These are phyloP conservation scores for Eumacrocentrus americanus DNA, from an alignment of 2,888 invertebrate species.

Conservation along the genomic window DNA sequence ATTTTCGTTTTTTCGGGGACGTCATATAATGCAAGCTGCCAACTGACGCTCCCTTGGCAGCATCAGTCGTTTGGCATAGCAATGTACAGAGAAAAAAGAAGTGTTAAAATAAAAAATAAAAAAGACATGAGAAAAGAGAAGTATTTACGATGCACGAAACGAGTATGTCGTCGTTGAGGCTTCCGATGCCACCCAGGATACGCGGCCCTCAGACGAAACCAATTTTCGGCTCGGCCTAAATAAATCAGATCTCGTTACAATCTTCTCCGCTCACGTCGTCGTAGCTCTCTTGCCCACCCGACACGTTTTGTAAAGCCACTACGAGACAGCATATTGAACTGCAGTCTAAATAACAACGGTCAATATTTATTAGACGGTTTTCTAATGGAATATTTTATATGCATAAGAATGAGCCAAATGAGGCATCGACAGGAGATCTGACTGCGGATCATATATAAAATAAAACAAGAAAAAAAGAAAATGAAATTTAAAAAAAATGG, in stretches of 20 bases:
- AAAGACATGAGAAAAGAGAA: neutral
- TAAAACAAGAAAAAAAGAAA: constrained; percentile 4
- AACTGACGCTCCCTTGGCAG: neutral
- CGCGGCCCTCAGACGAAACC: constrained; percentile 52
- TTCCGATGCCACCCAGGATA: constrained; percentile 51
- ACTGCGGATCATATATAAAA: too few relatives aligned
- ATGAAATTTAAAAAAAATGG: too few relatives aligned
- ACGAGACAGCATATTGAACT: too few relatives aligned
- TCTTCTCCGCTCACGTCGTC: constrained; percentile 14
- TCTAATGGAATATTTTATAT: constrained; percentile 59
- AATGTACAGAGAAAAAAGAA: constrained; percentile 2
- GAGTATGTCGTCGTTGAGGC: constrained; percentile 39
- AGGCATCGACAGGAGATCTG: constrained; percentile 36
- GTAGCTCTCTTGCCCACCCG: neutral
- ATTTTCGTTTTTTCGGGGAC: neutral
- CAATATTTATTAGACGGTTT: constrained; percentile 57
- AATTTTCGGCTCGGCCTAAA: constrained; percentile 55
- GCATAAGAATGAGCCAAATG: constrained; percentile 53
- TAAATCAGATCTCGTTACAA: constrained; percentile 60
- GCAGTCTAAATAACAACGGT: neutral
- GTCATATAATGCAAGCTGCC: neutral
- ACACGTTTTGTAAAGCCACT: too few relatives aligned
- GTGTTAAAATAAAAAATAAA: constrained; percentile 12
- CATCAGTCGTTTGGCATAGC: constrained; percentile 9
- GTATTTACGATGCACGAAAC: constrained; percentile 46